Conservation (phyloP, 2,113 vertebrate species). For the Hippocampus guttulatus region DNA sequence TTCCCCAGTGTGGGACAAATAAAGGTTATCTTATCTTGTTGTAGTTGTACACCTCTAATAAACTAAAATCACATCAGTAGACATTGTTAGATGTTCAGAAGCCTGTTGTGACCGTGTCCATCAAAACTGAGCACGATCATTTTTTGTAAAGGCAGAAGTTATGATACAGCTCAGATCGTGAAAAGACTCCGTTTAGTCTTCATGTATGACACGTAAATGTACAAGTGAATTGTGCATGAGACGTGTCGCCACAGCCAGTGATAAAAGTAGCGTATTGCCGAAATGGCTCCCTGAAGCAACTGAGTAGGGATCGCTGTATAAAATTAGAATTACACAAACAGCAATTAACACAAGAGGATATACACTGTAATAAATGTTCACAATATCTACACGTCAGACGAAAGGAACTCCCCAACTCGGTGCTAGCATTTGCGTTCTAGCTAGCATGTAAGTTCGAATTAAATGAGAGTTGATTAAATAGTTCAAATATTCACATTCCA, state of each 20-base stretch:
- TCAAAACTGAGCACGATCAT: not conserved
- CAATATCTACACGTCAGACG: not conserved
- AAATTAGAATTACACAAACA: too few relatives aligned
- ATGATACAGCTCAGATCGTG: not conserved
- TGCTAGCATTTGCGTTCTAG: conserved; percentile 5
- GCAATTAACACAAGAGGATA: not conserved
- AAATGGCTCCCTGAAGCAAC: not conserved
- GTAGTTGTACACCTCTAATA: too few relatives aligned
- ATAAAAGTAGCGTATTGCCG: too few relatives aligned
- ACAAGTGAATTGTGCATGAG: not conserved
- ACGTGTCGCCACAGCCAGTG: not conserved
- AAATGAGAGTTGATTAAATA: not conserved
- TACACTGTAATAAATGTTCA: not conserved
- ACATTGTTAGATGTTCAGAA: too few relatives aligned
- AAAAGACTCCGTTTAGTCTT: not conserved
- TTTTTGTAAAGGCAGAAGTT: not conserved
- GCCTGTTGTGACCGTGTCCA: too few relatives aligned
- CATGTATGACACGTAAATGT: not conserved
- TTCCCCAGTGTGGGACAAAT: too few relatives aligned
- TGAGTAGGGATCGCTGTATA: not conserved
- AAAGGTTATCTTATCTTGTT: too few relatives aligned
- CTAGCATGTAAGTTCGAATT: conserved; percentile 11
- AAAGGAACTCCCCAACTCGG: not conserved
- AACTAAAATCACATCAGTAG: too few relatives aligned
- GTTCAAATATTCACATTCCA: not conserved